phyloP scores from a whole-genome alignment of 1,140 invertebrate species.

The Druon quercuslanigerum region DNA sequence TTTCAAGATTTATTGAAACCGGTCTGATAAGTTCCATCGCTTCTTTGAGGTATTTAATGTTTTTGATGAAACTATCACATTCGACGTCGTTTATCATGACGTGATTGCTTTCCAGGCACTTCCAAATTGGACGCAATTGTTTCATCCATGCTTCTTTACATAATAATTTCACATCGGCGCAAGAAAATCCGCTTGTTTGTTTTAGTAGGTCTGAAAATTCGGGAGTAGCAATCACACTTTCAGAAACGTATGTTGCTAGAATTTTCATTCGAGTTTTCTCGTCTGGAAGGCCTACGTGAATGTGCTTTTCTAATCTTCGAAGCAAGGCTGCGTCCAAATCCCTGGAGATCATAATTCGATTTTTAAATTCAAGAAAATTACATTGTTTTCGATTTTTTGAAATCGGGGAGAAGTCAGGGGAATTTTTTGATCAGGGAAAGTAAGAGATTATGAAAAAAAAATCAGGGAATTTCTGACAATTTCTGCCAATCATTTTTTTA shows the following conservation, averaged over 20 bases:
- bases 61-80: conserved; percentile 51
- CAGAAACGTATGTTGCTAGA: conserved; percentile 77
- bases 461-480: too few species aligned
- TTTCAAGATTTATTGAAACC: conserved; percentile 49
- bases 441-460: too few species aligned
- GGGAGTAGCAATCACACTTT: conserved; percentile 63
- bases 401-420: conserved; percentile 32
- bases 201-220: conserved; percentile 78
- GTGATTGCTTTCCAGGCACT: conserved; percentile 56
- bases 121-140: conserved; percentile 72
- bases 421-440: too few species aligned
- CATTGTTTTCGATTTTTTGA: background rate
- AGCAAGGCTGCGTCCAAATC: conserved; percentile 92
- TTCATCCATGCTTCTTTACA: conserved; percentile 91
- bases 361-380: conserved; percentile 9
- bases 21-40: conserved; percentile 59
- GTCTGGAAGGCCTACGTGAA: conserved; percentile 87
- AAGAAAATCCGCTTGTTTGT: conserved; percentile 87
- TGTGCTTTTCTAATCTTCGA: conserved; percentile 90
- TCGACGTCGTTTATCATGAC: conserved; percentile 50
- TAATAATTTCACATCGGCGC: conserved; percentile 90
- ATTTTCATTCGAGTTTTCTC: conserved; percentile 80
- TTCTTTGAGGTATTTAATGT: conserved; percentile 49
- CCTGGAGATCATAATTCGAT: conserved; percentile 74
- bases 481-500: too few species aligned